These are phyloP conservation scores for Epizoanthus fatuus DNA, from an alignment of 92 coral and sea anemone species.

Conservation along the genomic window DNA sequence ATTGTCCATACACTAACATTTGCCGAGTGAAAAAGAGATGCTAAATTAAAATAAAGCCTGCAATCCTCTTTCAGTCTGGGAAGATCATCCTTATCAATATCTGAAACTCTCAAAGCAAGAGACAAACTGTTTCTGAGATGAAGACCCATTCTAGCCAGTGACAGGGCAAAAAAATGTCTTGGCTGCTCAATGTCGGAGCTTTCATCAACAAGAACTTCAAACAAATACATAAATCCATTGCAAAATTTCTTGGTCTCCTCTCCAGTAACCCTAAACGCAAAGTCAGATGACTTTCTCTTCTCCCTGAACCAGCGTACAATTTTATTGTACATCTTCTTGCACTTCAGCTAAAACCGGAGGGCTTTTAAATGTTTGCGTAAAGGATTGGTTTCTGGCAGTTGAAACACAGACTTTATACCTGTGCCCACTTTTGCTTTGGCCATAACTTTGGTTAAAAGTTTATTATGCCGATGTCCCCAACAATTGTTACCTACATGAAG, in stretches of 20 bases:
- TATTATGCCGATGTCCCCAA: constrained; percentile 82
- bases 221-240: constrained; percentile 66
- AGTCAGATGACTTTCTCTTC: constrained; percentile 56
- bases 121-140: constrained; percentile 57
- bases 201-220: constrained; percentile 61
- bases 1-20: constrained; percentile 60
- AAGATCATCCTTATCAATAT: constrained; percentile 56
- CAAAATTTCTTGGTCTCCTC: constrained; percentile 81
- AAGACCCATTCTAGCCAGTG: constrained; percentile 58
- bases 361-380: constrained; percentile 74
- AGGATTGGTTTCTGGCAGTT: constrained; percentile 71
- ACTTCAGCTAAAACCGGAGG: constrained; percentile 59
- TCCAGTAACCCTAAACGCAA: constrained; percentile 76
- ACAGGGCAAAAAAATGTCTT: constrained; percentile 51
- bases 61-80: constrained; percentile 47
- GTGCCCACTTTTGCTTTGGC: constrained; percentile 65
- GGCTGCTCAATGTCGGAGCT: constrained; percentile 58
- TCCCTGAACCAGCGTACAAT: constrained; percentile 69
- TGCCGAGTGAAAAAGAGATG: constrained; percentile 27
- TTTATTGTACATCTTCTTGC: constrained; percentile 68
- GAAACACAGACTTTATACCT: constrained; percentile 74
- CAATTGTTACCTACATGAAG: constrained; percentile 79
- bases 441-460: constrained; percentile 67
- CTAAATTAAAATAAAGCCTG: constrained; percentile 15
- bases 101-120: constrained; percentile 50